Base-by-base conservation (phyloP, 2,888 invertebrate genomes). In the Lutraria lutraria region DNA sequence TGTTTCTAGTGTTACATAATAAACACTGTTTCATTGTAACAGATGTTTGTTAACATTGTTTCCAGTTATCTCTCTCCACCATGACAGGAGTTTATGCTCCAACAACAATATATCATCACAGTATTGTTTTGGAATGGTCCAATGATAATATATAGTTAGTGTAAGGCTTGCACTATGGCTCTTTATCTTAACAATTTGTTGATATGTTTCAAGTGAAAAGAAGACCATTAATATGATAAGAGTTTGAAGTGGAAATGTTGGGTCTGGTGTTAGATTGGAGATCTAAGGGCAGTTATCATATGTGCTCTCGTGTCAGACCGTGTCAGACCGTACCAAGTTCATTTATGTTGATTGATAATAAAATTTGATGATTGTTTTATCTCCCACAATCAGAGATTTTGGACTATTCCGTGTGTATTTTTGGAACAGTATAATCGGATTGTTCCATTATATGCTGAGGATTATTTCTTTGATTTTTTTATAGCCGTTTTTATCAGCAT, bases 231-330 rank as follows among this genome's bases (percentile, higher is more conserved):
- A 12, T 31, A 76, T 76, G 76, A 76, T 76, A 34, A 76, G 34
- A 76, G 76, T 76, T 43, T 76, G 76, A 31, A 34, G 34, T 34
- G 34, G 76, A 76, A 34, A 76, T 34, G 34, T 31, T 76, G 31
- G 31, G 31, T 76, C 34, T 76, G 76, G 29, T 76, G 13, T 31
- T 3, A 76, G 15, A 76, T 34, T 6, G 10, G 31, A 76, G 76
- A 76, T 76, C 76, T 76, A 76, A 76, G 76, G 76, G 76, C 76
- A 76, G 76, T 76, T 76, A 76, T 76, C 76, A 76, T 25, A 31
- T 76, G 76, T 76, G 31, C 31, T 76, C 31, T 76, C 76, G 31
- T 76, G 76, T 76, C 76, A 76, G 76, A 76, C 76, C 76, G 31
- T 76, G 76, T 76, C 76, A 76, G 76, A 76, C 76, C 31, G 34